phyloP scores from a whole-genome alignment of 2,797 vertebrate genomes.

The Syngnathus acus region DNA sequence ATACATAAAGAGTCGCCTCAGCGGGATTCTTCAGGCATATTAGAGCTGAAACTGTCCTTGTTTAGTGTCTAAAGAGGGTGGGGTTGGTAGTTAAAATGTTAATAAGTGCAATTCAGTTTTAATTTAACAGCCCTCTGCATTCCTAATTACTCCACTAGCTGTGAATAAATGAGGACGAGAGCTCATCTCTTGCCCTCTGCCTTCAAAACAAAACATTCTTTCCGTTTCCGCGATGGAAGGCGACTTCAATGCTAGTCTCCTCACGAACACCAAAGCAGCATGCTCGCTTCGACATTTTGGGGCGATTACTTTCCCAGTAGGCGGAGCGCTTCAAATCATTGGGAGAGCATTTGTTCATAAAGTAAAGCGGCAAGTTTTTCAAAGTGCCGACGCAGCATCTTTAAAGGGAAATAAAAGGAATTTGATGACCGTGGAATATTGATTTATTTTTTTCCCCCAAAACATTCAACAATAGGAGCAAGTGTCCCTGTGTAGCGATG shows the following conservation, averaged over 20 bases:
- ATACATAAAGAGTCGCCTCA: slow-evolving; percentile 64
- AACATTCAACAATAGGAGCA: slow-evolving; percentile 66
- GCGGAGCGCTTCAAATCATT: slow-evolving; percentile 34
- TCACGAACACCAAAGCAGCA: slow-evolving; percentile 49
- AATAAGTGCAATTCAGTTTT: slow-evolving; percentile 81
- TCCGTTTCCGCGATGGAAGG: slow-evolving; percentile 52
- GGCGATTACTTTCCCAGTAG: slow-evolving; percentile 58
- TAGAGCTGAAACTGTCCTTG: slow-evolving; percentile 73
- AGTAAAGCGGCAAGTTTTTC: slow-evolving; percentile 27
- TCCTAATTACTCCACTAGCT: slow-evolving; percentile 80
- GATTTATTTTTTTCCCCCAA: slow-evolving; percentile 1
- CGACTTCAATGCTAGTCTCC: slow-evolving; percentile 46
- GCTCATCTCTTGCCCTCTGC: slow-evolving; percentile 65
- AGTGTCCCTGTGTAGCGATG: slow-evolving; percentile 77
- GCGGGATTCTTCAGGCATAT: slow-evolving; percentile 67
- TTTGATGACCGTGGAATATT: slow-evolving; percentile 25
- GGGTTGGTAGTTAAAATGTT: slow-evolving; percentile 82
- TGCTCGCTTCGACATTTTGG: slow-evolving; percentile 34
- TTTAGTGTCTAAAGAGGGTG: slow-evolving; percentile 76
- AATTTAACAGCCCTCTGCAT: slow-evolving; percentile 82
- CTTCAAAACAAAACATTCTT: slow-evolving; percentile 57
- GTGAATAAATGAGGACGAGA: slow-evolving; percentile 78
- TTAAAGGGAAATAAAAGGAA: slow-evolving; percentile 18
- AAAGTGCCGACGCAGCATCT: slow-evolving; percentile 24
- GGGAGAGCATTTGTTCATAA: slow-evolving; percentile 32